phyloP scores from a whole-genome alignment of 2,113 vertebrate species.

The Gopherus flavomarginatus region DNA sequence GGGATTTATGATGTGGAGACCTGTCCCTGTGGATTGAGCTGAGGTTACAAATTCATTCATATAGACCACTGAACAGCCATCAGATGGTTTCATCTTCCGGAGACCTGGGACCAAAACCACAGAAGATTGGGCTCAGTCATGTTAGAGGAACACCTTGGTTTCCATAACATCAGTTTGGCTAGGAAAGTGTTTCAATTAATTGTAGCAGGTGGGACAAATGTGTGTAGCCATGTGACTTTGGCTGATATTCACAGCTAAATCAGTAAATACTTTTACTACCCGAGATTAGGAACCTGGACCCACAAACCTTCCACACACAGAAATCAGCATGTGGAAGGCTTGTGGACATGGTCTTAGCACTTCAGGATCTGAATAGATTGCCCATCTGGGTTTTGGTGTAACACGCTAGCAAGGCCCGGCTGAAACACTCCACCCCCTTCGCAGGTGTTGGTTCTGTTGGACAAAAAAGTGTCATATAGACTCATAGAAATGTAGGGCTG shows the following conservation, averaged over 20 bases:
- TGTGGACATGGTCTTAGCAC: constrained; percentile 15
- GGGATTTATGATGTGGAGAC: background rate
- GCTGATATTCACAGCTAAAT: constrained; percentile 41
- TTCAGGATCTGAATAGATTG: constrained; percentile 32
- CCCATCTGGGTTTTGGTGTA: background rate
- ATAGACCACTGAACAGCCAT: background rate
- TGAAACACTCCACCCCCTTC: background rate
- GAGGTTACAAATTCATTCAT: background rate
- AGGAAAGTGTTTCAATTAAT: background rate
- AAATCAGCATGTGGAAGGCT: background rate
- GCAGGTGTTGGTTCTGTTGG: background rate
- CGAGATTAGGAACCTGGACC: background rate
- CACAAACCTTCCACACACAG: background rate
- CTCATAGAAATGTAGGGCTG: background rate
- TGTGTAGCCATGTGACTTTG: background rate
- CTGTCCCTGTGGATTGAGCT: accelerated
- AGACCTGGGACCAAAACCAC: background rate
- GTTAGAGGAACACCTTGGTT: background rate
- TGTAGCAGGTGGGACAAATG: constrained; percentile 1
- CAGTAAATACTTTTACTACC: constrained; percentile 7
- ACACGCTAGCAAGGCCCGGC: constrained; percentile 4
- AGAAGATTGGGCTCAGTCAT: background rate
- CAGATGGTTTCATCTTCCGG: background rate
- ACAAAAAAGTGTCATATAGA: background rate
- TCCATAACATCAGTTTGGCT: background rate